Base-by-base conservation (phyloP, 2,888 invertebrate species). In the Lysandra coridon region DNA sequence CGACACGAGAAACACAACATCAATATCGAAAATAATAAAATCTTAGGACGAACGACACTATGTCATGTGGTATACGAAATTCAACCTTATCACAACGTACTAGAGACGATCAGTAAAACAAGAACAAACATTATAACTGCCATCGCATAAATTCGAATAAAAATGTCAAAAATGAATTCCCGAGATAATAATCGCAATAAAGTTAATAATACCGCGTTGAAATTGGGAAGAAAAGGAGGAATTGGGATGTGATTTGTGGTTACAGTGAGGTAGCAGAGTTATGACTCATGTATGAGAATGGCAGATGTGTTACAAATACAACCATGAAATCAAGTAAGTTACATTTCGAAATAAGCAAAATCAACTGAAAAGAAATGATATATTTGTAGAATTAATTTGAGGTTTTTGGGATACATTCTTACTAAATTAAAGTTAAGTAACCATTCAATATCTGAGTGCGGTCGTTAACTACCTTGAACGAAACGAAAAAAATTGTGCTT, bases 131-230 rank as follows among this genome's bases (percentile, higher is more conserved):
- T 85, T 82, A 83, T 84, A 82, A 83, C 85, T 84, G 88, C 88
- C 89, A 90, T 89, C 90, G 88, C 91, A 94, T 94, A 94, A 93
- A 93, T 93, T 92, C 90, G 88, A 90, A 94, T 93, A 94, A 94
- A 94, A 93, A 92, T 87, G 93, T 93, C 94, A 92, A 92, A 94
- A 93, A 91, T 91, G 91, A 90, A 93, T 92, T 91, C 93, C 89
- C 91, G 86, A 93, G 94, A 94, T 94, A 91, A 89, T 93, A 92
- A 94, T 94, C 94, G 92, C 92, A 89, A 92, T 93, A 91, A 92
- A 92, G 87, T 91, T 91, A 92, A 93, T 92, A 92, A 93, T 92
- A 92, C 91, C 89, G 92, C 93, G 93, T 91, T 91, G 92, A 93
- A 91, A 92, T 91, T 91, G 93, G 37, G 12, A 73, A 73, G 6